A percentile compares a stretch with the other conserved stretches of the same genome.
Evolutionary conservation across 1,140 invertebrate species (phyloP).

Genomic region (Drosophila bifasciata): DNA sequence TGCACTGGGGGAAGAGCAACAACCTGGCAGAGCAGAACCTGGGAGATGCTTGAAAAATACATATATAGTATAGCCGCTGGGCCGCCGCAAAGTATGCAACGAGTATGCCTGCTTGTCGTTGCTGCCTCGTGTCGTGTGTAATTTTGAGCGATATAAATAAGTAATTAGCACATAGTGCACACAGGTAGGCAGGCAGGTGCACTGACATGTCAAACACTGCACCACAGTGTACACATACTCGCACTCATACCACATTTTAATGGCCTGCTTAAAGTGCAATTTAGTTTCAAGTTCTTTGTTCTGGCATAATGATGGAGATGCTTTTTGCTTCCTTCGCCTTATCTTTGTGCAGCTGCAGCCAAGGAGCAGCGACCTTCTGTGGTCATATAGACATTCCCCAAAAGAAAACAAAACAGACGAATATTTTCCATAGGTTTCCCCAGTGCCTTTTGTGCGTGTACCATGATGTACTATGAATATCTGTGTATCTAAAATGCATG

Average conservation of each 20-base stretch:
- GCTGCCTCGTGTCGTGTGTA: constrained; percentile 25
- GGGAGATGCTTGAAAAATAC: constrained; percentile 2
- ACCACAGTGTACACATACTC: constrained; percentile 4
- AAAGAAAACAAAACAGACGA: constrained; percentile 2
- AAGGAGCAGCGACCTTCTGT: constrained; percentile 36
- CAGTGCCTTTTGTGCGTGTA: constrained; percentile 10
- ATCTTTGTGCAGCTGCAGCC: constrained; percentile 12
- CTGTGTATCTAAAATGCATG: constrained; percentile 15
- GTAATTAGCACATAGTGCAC: constrained; percentile 61
- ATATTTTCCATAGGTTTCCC: constrained; percentile 16
- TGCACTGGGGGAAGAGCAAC: constrained; percentile 25
- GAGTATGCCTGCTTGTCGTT: constrained; percentile 16
- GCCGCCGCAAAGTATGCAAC: constrained; percentile 36
- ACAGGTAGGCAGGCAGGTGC: constrained; percentile 5
- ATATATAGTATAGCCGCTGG: constrained; percentile 15
- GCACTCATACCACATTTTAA: constrained; percentile 32
- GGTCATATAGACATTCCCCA: too few relatives aligned
- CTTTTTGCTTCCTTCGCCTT: constrained; percentile 7
- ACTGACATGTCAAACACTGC: constrained; percentile 29
- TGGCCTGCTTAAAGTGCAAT: constrained; percentile 48
- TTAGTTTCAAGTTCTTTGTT: constrained; percentile 47
- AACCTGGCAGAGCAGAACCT: neutral
- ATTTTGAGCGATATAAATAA: constrained; percentile 59
- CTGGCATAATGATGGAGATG: constrained; percentile 45
- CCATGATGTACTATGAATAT: too few relatives aligned